Conservation (phyloP, 2,113 vertebrate genomes). For the Notarius lentiginosus region DNA sequence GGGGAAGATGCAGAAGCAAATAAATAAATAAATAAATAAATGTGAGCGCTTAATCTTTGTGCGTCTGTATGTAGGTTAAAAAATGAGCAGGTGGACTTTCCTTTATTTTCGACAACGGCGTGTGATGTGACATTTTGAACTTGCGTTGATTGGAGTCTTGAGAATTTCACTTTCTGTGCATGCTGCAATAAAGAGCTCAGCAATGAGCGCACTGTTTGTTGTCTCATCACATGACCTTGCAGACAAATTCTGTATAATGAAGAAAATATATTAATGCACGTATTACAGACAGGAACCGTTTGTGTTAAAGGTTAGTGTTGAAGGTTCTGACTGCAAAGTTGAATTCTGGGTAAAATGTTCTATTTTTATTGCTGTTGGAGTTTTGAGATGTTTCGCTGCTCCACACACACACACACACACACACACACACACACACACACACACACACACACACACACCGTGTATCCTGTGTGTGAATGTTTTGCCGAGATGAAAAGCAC, state of each 20-base stretch:
- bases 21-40: no score
- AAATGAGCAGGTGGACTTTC: background rate
- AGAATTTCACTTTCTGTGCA: background rate
- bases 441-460: no score
- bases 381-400: no score
- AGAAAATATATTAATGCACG: background rate
- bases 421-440: no score
- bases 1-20: conserved; percentile 30
- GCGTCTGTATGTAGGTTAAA: background rate
- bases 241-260: background rate
- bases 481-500: no score
- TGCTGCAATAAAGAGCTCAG: background rate
- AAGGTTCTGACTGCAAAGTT: no score
- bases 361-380: no score
- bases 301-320: background rate
- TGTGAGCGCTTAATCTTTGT: background rate
- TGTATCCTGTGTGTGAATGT: no score
- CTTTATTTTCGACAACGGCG: background rate
- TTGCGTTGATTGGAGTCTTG: background rate
- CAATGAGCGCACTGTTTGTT: background rate
- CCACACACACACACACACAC: no score
- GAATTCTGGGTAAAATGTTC: no score
- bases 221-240: background rate
- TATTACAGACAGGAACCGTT: background rate
- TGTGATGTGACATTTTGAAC: background rate